Evolutionary conservation across 92 coral and sea anemone species (phyloP), one percentile per base, ranked within the genome.

Genomic region (Phenganax stokvisi): DNA sequence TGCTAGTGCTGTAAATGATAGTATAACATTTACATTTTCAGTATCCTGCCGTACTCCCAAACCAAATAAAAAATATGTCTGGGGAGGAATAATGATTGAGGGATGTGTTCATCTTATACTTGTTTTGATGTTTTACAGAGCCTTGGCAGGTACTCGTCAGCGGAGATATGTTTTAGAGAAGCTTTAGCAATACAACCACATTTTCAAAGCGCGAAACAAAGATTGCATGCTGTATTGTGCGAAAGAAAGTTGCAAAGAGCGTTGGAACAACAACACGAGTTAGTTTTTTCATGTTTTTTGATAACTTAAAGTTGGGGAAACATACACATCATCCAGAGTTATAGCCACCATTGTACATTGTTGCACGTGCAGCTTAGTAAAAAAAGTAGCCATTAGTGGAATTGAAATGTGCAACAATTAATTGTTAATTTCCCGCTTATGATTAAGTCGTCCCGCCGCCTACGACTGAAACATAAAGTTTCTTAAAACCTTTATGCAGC

Each of bases 161-260:
- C 98, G n/a, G 97, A 92, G 20, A 56, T 87, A 66, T 89, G 97
- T 72, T 90, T 88, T 83, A 79, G 67, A 58, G 87, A 86, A 31
- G 88, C 89, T 8, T 66, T 86, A 12, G 88, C 54, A 29, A 76
- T 86, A 11, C 90, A 91, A 44, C 97, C 94, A 10, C 82, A 86
- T 79, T 88, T 88, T 53, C 74, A 79, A 57, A 84, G 73, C 0
- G 89, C 92, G 17, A 69, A 82, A 70, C 90, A 91, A 27, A 69
- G 90, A 51, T 69, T 94, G 44, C 81, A 94, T 75, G 91, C 89
- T 20, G 89, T 90, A 7, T 64, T 86, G 56, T 94, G 98, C 86
- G 97, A 94, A 74, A 62, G 76, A 75, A 92, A 88, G 64, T 72
- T 88, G 54, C 61, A 74, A 64, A 78, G 79, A 28, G 84, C 90